Base-by-base conservation (phyloP, 2,797 vertebrate genomes). In the Masticophis lateralis region DNA sequence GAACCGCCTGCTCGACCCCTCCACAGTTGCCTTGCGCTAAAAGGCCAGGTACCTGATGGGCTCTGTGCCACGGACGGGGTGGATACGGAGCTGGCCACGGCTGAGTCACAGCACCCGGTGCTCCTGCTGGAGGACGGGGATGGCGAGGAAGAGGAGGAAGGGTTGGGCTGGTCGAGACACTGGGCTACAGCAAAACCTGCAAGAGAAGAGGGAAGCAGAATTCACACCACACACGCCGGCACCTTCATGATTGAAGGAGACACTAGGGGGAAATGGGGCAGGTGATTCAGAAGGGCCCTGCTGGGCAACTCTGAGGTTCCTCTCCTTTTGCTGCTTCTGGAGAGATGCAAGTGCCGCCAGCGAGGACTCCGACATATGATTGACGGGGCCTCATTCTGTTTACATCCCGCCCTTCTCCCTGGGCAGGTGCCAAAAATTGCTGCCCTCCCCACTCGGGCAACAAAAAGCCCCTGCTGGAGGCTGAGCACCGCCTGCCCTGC, bases 151-250 rank as follows among this genome's bases (percentile, higher is more conserved):
- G 98, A 96, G 0, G 99, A 98, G 0, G 98, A 98, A 6, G 98
- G 97, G 92, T 97, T 98, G 95, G 98, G 98, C 96, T 99, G 99
- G 91, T 98, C 98, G 94, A 98, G 97, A 94, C 98, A 99, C 96
- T 99, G 99, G 95, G 99, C 99, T 93, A 99, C 99, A 0, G 99
- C 99, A 87, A 99, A 99, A 94, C 99, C 99, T 99, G 97, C 8
- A 96, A 96, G 96, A 96, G 20, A 96, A 96, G 16, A 96, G 87
- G 16, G n/a, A 28, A 2, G 20, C 43, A 0, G 10, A 92, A 28
- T 66, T 94, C 74, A 86, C 0, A 1, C 0, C 11, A 3, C n/a
- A 69, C 0, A 37, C 10, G 27, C 32, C 1, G 6, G 32, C 10
- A 10, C 8, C 32, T 1, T 32, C 27, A 13, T 0, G 9, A 5